Percentiles rank a stretch among this genome's conserved stretches.
Conservation (phyloP, 2,797 vertebrate species). For the Ara ararauna region DNA sequence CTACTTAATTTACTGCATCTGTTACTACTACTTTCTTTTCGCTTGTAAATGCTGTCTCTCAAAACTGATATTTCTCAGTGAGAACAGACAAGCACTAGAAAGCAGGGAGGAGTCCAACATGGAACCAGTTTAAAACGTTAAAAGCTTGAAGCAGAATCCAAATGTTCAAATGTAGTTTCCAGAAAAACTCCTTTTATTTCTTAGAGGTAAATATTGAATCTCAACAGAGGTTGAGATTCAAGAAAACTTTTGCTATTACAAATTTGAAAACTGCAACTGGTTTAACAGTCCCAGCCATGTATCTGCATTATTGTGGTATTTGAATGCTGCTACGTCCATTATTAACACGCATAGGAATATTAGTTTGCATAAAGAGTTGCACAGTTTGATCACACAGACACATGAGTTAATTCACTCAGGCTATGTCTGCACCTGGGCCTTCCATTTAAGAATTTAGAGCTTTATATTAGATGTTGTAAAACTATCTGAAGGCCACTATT, state of each 20-base stretch:
- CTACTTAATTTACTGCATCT: conserved; percentile 33
- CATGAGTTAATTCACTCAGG: background rate
- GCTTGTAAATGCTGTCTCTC: conserved; percentile 14
- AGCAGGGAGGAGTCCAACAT: background rate
- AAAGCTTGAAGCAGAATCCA: background rate
- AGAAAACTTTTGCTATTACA: background rate
- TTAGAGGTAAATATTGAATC: background rate
- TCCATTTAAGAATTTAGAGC: background rate
- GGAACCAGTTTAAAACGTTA: background rate
- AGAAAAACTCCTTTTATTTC: background rate
- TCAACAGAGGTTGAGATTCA: background rate
- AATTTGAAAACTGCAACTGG: background rate
- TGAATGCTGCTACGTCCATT: background rate
- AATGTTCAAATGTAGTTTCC: background rate
- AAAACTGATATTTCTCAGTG: background rate
- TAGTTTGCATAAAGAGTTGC: background rate
- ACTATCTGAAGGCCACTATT: background rate
- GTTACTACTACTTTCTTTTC: conserved; percentile 18
- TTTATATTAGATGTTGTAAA: background rate
- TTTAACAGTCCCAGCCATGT: background rate
- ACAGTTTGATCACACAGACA: background rate
- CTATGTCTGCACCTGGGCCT: background rate
- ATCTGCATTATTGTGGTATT: background rate
- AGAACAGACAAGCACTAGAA: background rate
- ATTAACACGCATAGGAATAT: accelerated